These are phyloP conservation scores for Drosophila punjabiensis DNA, from an alignment of 1,140 invertebrate genomes.

Conservation along the genomic window DNA sequence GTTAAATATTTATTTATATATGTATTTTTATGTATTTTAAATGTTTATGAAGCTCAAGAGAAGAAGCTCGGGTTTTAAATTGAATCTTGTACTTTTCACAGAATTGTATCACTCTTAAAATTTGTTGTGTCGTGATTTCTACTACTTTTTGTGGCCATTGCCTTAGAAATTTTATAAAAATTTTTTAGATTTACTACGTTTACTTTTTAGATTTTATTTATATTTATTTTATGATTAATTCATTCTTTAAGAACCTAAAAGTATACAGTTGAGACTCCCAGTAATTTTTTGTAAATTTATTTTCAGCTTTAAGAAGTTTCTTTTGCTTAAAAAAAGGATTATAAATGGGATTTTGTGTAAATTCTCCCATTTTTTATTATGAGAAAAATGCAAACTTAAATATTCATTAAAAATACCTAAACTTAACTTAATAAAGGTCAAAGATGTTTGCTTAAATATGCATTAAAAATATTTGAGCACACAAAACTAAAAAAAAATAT, in stretches of 20 bases:
- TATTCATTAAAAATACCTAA: no score
- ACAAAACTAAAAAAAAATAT: background rate
- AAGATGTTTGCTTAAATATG: background rate
- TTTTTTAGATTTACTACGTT: no score
- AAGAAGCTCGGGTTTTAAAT: no score
- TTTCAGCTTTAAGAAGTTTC: background rate
- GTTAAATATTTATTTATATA: conserved; percentile 1
- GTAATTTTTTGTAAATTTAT: background rate
- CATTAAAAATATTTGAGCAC: background rate
- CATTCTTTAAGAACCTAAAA: background rate
- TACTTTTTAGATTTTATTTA: background rate
- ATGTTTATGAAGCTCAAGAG: background rate
- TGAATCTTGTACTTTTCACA: background rate
- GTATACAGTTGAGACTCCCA: background rate
- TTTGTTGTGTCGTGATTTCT: background rate
- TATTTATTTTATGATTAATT: background rate
- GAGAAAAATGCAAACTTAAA: background rate
- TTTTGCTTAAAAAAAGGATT: background rate
- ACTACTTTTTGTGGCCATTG: background rate
- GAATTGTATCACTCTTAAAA: background rate
- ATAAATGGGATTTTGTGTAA: background rate
- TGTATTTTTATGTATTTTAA: conserved; percentile 4
- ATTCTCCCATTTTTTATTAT: background rate
- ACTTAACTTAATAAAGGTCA: background rate
- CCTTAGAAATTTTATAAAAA: background rate